Percentiles rank a stretch among this genome's conserved stretches.
Evolutionary conservation across 2,797 vertebrate genomes (phyloP).

Genomic region (Kryptolebias ocellatus): DNA sequence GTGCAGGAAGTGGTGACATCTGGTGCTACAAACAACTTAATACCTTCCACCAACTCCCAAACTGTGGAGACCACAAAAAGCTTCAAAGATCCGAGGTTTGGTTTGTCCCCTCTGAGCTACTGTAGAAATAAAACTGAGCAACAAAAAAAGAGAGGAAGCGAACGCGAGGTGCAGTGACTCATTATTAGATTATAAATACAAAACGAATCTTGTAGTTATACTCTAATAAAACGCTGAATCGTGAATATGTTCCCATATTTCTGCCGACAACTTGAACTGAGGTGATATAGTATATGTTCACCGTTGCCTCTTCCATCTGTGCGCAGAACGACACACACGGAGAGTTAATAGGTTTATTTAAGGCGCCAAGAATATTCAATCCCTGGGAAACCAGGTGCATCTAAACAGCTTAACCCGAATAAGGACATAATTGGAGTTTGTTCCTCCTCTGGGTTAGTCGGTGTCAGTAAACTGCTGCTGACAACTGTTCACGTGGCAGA

Average conservation of each 20-base stretch:
- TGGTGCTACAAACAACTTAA: neutral
- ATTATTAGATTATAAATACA: neutral
- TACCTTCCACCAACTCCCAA: neutral
- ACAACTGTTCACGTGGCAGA: neutral
- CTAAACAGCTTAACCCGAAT: slow-evolving; percentile 69
- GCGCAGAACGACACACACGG: slow-evolving; percentile 33
- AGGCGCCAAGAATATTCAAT: slow-evolving; percentile 48
- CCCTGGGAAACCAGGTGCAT: slow-evolving; percentile 46
- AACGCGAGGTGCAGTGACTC: neutral
- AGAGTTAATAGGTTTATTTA: slow-evolving; percentile 70
- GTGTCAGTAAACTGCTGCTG: slow-evolving; percentile 15
- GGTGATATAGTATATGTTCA: neutral
- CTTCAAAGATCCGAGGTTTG: too few species aligned
- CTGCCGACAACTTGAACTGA: neutral
- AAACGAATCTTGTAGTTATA: neutral
- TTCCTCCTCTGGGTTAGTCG: slow-evolving; percentile 40
- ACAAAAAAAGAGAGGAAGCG: neutral
- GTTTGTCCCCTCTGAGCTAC: neutral
- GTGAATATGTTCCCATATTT: neutral
- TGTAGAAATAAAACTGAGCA: neutral
- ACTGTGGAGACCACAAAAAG: neutral
- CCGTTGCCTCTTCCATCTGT: slow-evolving; percentile 32
- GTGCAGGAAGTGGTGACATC: too few species aligned
- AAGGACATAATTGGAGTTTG: slow-evolving; percentile 47
- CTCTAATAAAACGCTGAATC: neutral